These are phyloP conservation scores for Ciconia boyciana DNA, from an alignment of 2,113 vertebrate species.

Conservation along the genomic window DNA sequence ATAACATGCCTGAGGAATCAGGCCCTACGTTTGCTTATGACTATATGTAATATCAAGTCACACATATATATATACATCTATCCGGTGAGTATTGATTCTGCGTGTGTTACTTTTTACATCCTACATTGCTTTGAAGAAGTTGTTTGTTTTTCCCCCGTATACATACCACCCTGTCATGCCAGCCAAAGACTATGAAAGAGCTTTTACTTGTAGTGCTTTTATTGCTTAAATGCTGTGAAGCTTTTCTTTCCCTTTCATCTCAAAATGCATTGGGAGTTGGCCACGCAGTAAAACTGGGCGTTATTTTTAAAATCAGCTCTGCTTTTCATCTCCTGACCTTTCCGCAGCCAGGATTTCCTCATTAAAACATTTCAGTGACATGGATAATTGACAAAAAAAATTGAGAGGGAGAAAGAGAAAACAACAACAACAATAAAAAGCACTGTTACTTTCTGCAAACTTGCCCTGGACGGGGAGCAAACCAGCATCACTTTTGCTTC, in stretches of 20 bases:
- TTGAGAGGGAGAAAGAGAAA: background rate
- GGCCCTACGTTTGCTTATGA: background rate
- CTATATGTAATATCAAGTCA: background rate
- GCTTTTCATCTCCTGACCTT: constrained; percentile 50
- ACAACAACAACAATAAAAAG: background rate
- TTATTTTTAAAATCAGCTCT: constrained; percentile 59
- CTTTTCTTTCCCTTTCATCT: constrained; percentile 39
- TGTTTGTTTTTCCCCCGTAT: background rate
- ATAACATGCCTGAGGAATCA: constrained; percentile 40
- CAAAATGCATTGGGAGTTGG: constrained; percentile 28
- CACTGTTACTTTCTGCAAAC: background rate
- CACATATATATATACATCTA: rapidly evolving
- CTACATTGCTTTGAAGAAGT: constrained; percentile 28
- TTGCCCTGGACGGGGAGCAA: background rate
- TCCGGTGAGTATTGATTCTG: background rate
- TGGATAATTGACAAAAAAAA: constrained; percentile 1
- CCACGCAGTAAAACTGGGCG: background rate
- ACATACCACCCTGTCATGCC: background rate
- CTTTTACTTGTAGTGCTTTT: constrained; percentile 48
- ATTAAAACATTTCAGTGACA: constrained; percentile 41
- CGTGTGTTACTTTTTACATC: background rate
- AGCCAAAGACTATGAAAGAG: constrained; percentile 10
- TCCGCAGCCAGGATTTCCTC: constrained; percentile 49
- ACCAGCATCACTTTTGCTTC: background rate
- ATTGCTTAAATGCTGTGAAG: constrained; percentile 11